Evolutionary conservation across 2,888 invertebrate species (phyloP), one percentile per base, ranked within the genome.

Genomic region (Macrophya alboannulata): DNA sequence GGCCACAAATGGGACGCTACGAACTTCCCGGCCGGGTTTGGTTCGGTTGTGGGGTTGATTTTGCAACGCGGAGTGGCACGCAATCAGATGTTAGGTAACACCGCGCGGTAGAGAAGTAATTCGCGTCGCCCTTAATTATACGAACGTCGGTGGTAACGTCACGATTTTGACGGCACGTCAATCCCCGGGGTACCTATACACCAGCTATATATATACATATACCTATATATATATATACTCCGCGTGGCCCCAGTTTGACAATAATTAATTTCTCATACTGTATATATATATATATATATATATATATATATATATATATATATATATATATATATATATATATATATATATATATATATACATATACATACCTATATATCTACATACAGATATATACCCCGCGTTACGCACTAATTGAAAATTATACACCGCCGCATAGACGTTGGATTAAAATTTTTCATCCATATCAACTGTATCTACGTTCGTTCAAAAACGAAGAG

Each of bases 121-220:
- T 81, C 81, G 59, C 43, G 81, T 81, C 81, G 40, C 43, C 81
- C 81, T 59, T 81, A 81, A 81, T 81, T 81, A 81, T 81, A 59
- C 59, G 62, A 81, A 62, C 81, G 59, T 62, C 81, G 21, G 40
- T n/a, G 15, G n/a, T 81, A n/a, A 62, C 81, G 59, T 81, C 81
- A 62, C 59, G 37, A 81, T 81, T 81, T 81, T 81, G 81, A 81
- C 59, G 62, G 72, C 59, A 43, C 62, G 81, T 81, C 81, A 81
- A 81, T 81, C 62, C 40, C 45, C 45, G 68, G 37, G 37, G 68
- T 68, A 37, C 10, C 31, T 65, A 37, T 31, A 17, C 55, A 31
- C 31, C 31, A n/a, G n/a, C n/a, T n/a, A n/a, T 21, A 21, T n/a
- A 6, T 1, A 21, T 59, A 21, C 3, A 8, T n/a, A 8, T 59